These are phyloP conservation scores for Orbicella faveolata DNA, from an alignment of 64 coral and sea anemone species.

Conservation along the genomic window DNA sequence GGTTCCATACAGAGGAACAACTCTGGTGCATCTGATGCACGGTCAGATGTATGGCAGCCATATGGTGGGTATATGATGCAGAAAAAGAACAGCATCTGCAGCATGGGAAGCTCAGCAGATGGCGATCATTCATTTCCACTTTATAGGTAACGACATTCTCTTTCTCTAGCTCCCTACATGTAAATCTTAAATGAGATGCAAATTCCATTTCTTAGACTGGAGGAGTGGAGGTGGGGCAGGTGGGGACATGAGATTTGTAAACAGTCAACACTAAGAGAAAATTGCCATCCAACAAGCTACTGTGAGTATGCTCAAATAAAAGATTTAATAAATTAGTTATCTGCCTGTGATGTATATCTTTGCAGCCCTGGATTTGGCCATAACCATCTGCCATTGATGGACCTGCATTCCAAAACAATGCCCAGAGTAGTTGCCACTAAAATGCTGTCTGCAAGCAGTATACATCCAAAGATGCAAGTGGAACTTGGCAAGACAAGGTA, in stretches of 20 bases:
- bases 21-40: slow-evolving; percentile 73
- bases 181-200: no score
- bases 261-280: no score
- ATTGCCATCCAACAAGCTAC: no score
- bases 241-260: no score
- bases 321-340: no score
- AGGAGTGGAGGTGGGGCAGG: no score
- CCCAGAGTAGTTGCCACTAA: slow-evolving; percentile 83
- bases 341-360: neutral
- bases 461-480: slow-evolving; percentile 93
- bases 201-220: no score
- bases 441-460: slow-evolving; percentile 90
- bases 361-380: slow-evolving; percentile 67
- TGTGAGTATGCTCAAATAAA: no score
- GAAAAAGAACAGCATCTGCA: slow-evolving; percentile 79
- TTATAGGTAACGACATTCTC: slow-evolving; percentile 18
- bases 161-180: neutral
- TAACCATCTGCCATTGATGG: slow-evolving; percentile 47
- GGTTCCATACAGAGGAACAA: slow-evolving; percentile 74
- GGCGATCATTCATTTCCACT: slow-evolving; percentile 63
- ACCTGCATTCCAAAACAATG: slow-evolving; percentile 75
- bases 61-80: slow-evolving; percentile 25
- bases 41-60: slow-evolving; percentile 27
- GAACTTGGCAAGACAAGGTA: slow-evolving; percentile 87
- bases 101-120: slow-evolving; percentile 86